These are phyloP conservation scores for Lymantria monacha DNA, from an alignment of 2,888 invertebrate genomes.

Conservation along the genomic window DNA sequence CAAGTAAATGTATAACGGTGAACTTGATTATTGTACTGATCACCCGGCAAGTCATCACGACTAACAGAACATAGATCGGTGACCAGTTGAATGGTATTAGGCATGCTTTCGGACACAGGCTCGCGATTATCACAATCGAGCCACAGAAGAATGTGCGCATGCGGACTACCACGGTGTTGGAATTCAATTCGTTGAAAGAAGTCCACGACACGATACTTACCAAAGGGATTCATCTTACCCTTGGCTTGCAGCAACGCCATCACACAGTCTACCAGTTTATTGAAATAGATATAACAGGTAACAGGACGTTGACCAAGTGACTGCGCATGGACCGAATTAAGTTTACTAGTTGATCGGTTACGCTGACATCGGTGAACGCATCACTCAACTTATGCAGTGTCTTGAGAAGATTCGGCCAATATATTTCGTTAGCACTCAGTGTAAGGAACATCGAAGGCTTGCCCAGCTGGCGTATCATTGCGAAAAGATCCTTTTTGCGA, in stretches of 20 bases:
- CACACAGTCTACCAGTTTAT: slow-evolving; percentile 43
- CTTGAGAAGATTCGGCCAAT: slow-evolving; percentile 44
- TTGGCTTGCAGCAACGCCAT: slow-evolving; percentile 35
- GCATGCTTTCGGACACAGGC: slow-evolving; percentile 40
- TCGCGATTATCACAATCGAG: slow-evolving; percentile 46
- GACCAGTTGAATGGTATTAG: slow-evolving; percentile 40
- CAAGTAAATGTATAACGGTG: slow-evolving; percentile 32
- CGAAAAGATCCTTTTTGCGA: slow-evolving; percentile 51
- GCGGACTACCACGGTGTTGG: slow-evolving; percentile 53
- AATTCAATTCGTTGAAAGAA: slow-evolving; percentile 53
- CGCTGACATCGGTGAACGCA: slow-evolving; percentile 11
- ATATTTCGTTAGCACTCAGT: slow-evolving; percentile 54
- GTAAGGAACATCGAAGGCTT: slow-evolving; percentile 54
- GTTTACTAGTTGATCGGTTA: slow-evolving; percentile 14
- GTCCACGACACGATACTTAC: slow-evolving; percentile 32
- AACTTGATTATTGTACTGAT: slow-evolving; percentile 38
- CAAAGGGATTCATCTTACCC: slow-evolving; percentile 37
- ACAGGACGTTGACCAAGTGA: slow-evolving; percentile 34
- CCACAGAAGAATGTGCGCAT: slow-evolving; percentile 56
- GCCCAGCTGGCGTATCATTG: slow-evolving; percentile 55
- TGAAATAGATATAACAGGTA: slow-evolving; percentile 39
- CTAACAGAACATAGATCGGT: slow-evolving; percentile 41
- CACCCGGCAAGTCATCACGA: slow-evolving; percentile 31
- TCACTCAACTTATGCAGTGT: slow-evolving; percentile 45
- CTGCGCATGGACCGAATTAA: slow-evolving; percentile 11